Evolutionary conservation across 1,140 invertebrate species (phyloP).

Genomic region (Cepaea nemoralis): DNA sequence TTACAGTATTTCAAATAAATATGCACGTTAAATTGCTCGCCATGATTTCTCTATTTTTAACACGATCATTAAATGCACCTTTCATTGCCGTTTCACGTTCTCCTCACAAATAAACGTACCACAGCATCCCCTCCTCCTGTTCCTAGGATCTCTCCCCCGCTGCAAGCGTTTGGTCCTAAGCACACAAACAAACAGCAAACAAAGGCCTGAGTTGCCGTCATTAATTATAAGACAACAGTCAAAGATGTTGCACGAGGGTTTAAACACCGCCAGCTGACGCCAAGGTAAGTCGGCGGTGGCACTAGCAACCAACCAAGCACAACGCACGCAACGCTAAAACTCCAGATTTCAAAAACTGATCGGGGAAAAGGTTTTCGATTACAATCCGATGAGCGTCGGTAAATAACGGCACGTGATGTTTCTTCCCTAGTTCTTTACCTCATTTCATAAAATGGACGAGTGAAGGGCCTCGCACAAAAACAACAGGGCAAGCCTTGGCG

Average conservation of each 20-base stretch:
- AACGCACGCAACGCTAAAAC: background rate
- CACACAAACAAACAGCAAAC: background rate
- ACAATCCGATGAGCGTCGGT: background rate
- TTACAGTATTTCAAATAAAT: too few species aligned
- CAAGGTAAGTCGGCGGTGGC: background rate
- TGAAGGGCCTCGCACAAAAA: background rate
- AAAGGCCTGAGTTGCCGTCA: background rate
- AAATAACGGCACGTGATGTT: background rate
- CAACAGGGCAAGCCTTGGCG: too few species aligned
- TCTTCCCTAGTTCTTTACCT: background rate
- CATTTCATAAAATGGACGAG: background rate
- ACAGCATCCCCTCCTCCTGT: too few species aligned
- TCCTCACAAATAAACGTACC: background rate
- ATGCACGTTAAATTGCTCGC: too few species aligned
- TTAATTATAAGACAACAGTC: constrained; percentile 13
- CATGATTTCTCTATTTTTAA: too few species aligned
- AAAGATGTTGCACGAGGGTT: background rate
- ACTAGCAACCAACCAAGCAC: background rate
- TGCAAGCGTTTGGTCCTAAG: background rate
- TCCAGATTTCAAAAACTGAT: background rate
- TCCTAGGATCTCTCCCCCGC: too few species aligned
- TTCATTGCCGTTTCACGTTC: background rate
- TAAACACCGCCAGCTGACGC: background rate
- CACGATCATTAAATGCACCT: too few species aligned
- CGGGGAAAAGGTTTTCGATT: background rate